phyloP scores from a whole-genome alignment of 2,888 invertebrate genomes.

The Cloeon dipterum region DNA sequence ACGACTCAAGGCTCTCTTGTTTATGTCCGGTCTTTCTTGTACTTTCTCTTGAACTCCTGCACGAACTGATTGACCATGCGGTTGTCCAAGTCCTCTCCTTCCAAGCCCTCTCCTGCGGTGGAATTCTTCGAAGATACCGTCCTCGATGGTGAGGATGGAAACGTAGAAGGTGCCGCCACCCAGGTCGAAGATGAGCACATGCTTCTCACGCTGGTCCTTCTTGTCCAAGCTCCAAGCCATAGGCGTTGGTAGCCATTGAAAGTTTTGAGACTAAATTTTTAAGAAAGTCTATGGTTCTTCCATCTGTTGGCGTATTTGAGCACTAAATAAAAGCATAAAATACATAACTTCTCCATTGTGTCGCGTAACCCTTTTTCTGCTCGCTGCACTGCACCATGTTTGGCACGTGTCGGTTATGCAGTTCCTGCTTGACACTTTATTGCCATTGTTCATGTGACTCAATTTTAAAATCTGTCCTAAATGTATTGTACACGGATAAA shows the following conservation, averaged over 20 bases:
- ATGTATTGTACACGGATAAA: no score
- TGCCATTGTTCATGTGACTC: no score
- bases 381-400: no score
- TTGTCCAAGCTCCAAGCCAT: conserved; percentile 27
- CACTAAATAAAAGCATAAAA: no score
- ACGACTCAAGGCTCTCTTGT: conserved; percentile 20
- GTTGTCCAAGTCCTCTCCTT: conserved; percentile 33
- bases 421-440: no score
- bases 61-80: conserved; percentile 29
- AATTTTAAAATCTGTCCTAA: no score
- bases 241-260: conserved; percentile 26
- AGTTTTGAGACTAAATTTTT: conserved; percentile 27
- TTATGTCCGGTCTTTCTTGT: conserved; percentile 22
- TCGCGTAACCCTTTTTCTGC: no score
- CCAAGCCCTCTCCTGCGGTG: conserved; percentile 34
- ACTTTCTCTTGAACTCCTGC: conserved; percentile 26
- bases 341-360: no score
- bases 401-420: no score
- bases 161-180: conserved; percentile 46
- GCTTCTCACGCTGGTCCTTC: conserved; percentile 21
- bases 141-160: conserved; percentile 39
- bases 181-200: conserved; percentile 35
- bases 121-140: conserved; percentile 45
- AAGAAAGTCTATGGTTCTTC: no score
- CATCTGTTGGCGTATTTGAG: no score